phyloP scores from a whole-genome alignment of 2,113 vertebrate genomes.

The Gallinago paraguaiae region DNA sequence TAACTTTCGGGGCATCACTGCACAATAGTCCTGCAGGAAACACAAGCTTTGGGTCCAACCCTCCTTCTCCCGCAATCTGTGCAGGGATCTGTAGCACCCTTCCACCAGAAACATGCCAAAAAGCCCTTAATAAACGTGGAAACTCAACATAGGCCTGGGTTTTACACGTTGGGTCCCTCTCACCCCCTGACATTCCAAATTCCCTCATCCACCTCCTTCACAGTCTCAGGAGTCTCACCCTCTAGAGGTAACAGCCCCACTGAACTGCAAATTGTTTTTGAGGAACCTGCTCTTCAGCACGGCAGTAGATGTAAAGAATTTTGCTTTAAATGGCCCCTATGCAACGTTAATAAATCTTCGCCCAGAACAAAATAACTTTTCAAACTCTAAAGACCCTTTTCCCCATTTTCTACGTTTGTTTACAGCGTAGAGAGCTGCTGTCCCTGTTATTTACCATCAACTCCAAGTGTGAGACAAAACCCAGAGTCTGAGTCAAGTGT shows the following conservation, averaged over 20 bases:
- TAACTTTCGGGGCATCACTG: rapidly evolving
- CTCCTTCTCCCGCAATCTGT: background rate
- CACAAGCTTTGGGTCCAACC: background rate
- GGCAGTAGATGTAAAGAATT: background rate
- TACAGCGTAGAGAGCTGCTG: background rate
- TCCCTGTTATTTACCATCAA: background rate
- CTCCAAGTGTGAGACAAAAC: background rate
- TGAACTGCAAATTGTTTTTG: background rate
- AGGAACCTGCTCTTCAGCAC: background rate
- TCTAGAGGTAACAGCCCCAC: background rate
- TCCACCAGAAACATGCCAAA: background rate
- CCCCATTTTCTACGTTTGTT: background rate
- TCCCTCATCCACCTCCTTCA: background rate
- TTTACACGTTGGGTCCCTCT: background rate
- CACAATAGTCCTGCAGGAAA: background rate
- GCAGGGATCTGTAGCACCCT: background rate
- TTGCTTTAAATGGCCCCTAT: background rate
- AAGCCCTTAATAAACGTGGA: background rate
- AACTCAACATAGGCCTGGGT: background rate
- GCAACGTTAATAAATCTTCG: background rate
- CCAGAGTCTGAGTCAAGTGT: background rate
- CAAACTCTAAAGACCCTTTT: background rate
- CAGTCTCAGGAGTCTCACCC: background rate
- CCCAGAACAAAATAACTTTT: background rate
- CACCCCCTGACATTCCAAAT: background rate